A percentile compares a stretch with the other conserved stretches of the same genome.
Conservation (phyloP, 2,888 invertebrate genomes). For the Epinotia nisella region DNA sequence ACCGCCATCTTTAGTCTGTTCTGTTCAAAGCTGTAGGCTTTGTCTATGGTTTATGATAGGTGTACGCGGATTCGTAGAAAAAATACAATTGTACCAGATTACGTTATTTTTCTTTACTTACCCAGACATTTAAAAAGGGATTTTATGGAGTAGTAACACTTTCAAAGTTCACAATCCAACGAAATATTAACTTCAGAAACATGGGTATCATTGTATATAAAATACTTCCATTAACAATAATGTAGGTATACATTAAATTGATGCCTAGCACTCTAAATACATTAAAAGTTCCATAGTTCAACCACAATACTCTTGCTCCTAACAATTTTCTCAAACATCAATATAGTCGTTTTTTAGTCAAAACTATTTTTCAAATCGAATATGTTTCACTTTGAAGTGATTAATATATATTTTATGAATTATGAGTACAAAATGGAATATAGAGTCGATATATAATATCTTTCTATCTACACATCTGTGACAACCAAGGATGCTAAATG, state of each 20-base stretch:
- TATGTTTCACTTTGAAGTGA: slow-evolving; percentile 30
- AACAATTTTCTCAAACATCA: slow-evolving; percentile 38
- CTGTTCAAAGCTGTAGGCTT: slow-evolving; percentile 13
- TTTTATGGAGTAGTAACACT: neutral
- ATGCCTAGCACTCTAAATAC: slow-evolving; percentile 33
- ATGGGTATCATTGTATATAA: slow-evolving; percentile 20
- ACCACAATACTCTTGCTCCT: slow-evolving; percentile 35
- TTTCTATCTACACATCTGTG: too few species aligned
- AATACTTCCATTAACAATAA: slow-evolving; percentile 17
- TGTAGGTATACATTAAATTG: slow-evolving; percentile 31
- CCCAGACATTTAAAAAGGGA: slow-evolving; percentile 8
- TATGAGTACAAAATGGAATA: slow-evolving; percentile 23
- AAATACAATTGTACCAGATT: too few species aligned
- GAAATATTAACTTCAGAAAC: slow-evolving; percentile 9
- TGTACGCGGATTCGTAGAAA: too few species aligned
- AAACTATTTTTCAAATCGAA: slow-evolving; percentile 34
- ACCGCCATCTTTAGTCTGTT: slow-evolving; percentile 10
- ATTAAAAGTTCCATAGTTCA: slow-evolving; percentile 39
- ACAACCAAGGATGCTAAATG: neutral
- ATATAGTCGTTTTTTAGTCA: slow-evolving; percentile 40
- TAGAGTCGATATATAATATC: slow-evolving; percentile 11
- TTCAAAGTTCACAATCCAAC: slow-evolving; percentile 2
- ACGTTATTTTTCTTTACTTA: too few species aligned
- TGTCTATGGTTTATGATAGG: slow-evolving; percentile 17
- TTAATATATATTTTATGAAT: slow-evolving; percentile 24